phyloP scores from a whole-genome alignment of 2,888 invertebrate species.

The Platerodrilus igneus region DNA sequence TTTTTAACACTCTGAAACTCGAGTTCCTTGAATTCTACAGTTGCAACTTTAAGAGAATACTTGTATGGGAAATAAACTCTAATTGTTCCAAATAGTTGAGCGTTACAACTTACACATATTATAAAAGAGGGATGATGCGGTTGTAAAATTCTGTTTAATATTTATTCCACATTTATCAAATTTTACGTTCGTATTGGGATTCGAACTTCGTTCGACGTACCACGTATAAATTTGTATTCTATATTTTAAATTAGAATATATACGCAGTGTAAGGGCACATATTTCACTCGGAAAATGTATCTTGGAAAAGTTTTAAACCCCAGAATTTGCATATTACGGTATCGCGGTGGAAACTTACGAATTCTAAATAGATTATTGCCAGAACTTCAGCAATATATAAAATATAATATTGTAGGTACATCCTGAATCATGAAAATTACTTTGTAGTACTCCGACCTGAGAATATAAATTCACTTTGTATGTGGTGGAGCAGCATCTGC shows the following conservation, averaged over 20 bases:
- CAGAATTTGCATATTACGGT: conserved; percentile 45
- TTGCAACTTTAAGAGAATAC: no score
- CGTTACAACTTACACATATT: not conserved
- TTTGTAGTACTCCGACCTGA: conserved; percentile 31
- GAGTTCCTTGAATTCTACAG: conserved; percentile 22
- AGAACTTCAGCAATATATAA: conserved; percentile 26
- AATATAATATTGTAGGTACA: conserved; percentile 27
- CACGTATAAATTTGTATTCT: conserved; percentile 50
- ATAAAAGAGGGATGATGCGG: conserved; percentile 19
- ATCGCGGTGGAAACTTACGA: conserved; percentile 40
- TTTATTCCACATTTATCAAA: conserved; percentile 50
- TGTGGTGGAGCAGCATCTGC: conserved; percentile 36
- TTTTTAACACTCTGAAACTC: conserved; percentile 28
- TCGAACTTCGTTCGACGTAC: conserved; percentile 41
- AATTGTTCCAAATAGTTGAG: no score
- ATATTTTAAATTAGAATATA: conserved; percentile 52
- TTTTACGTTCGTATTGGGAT: conserved; percentile 46
- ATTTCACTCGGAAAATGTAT: conserved; percentile 48
- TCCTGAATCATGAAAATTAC: conserved; percentile 34
- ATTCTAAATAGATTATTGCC: conserved; percentile 27
- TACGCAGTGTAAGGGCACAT: conserved; percentile 47
- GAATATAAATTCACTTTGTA: conserved; percentile 37
- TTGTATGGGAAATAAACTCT: not conserved
- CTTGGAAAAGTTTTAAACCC: conserved; percentile 37
- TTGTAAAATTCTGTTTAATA: conserved; percentile 44